A percentile compares a stretch with the other conserved stretches of the same genome.
phyloP scores from a whole-genome alignment of 35 echinoderm and acorn worm genomes.

The Patiria miniata region DNA sequence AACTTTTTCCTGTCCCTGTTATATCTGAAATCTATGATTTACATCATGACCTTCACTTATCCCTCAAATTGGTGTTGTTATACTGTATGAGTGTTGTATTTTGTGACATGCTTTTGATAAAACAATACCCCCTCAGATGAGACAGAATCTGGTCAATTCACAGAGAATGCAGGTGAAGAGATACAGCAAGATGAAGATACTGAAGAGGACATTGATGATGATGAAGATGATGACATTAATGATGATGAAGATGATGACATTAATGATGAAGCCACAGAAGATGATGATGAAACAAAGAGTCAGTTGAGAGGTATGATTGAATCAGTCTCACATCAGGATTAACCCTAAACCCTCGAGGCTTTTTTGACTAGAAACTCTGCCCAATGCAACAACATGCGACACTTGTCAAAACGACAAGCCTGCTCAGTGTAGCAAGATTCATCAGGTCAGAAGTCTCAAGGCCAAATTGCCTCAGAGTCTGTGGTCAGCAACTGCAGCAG shows the following conservation, averaged over 20 bases:
- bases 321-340: not conserved
- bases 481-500: too few relatives aligned
- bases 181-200: slow-evolving; percentile 28
- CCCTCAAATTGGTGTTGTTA: too few relatives aligned
- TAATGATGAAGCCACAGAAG: slow-evolving; percentile 37
- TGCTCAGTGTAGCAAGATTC: too few relatives aligned
- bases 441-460: too few relatives aligned
- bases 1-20: too few relatives aligned
- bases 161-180: not conserved
- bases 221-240: slow-evolving; percentile 42
- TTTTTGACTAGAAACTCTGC: not conserved
- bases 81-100: too few relatives aligned
- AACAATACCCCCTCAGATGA: not conserved
- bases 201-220: slow-evolving; percentile 25
- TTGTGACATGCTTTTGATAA: too few relatives aligned
- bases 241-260: slow-evolving; percentile 16
- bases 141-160: slow-evolving; percentile 3
- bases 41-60: too few relatives aligned
- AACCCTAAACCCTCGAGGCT: not conserved
- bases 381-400: too few relatives aligned
- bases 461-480: too few relatives aligned
- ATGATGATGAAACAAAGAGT: slow-evolving; percentile 24
- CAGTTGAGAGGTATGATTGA: not conserved
- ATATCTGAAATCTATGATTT: too few relatives aligned
- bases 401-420: too few relatives aligned